Base-by-base conservation (phyloP, 2,888 invertebrate species). In the Parnassius glacialis region DNA sequence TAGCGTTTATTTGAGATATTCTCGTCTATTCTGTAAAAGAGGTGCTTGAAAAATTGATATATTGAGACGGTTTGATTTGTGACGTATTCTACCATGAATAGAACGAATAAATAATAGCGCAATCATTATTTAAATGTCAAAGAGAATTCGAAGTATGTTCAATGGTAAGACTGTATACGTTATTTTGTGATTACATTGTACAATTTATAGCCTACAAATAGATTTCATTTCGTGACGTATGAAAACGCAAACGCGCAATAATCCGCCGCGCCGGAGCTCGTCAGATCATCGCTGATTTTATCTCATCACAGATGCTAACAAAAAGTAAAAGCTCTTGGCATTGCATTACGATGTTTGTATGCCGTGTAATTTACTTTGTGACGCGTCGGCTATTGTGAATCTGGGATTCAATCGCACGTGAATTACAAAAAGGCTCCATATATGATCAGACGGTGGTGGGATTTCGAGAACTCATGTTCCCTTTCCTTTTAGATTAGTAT, bases 241-340 rank as follows among this genome's bases (percentile, higher is more conserved):
- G 16, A 55, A 59, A 74, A 65, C 70, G 76, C 67, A 67, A 64
- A 72, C 73, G 48, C 34, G 16, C 57, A 45, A 67, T 69, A 73
- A 74, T 71, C 68, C 75, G 64, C 66, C 65, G 71, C 70, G 73
- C 70, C 67, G 52, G 68, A 56, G 65, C 70, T 71, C 69, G 71
- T 73, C 74, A 73, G 74, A 73, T 74, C 75, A 77, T 78, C 77
- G 70, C 71, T 70, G 80, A 81, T 80, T 81, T 80, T 74, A 81
- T 78, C 75, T 75, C 72, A 71, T 76, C 74, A 76, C 71, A 66
- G 66, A 79, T 72, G 74, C 74, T 59, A 55, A 59, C 52, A 59
- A 59, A 62, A 63, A 63, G 63, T 59, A 63, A 63, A 64, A 64
- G 61, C 66, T 62, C 63, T 61, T 55, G 52, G 44, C 52, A 59